Percentiles rank a stretch among this genome's conserved stretches.
Conservation (phyloP, 2,888 invertebrate genomes). For the Acrocyrtus sp. region DNA sequence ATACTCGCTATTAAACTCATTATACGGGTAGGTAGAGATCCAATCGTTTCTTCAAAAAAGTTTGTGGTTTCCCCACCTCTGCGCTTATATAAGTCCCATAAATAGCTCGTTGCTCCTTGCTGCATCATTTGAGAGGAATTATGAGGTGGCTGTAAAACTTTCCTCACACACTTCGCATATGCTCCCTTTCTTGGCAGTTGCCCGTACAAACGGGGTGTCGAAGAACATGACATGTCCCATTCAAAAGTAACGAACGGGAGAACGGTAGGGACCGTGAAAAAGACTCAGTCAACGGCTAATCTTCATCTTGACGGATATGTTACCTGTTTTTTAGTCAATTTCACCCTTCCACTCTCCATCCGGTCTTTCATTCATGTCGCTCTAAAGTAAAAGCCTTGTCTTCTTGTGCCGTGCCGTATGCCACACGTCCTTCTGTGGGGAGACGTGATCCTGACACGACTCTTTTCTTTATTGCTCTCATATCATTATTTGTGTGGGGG, state of each 20-base stretch:
- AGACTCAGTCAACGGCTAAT: neutral
- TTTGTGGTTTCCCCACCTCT: conserved; percentile 13
- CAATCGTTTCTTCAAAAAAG: conserved; percentile 25
- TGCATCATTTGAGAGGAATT: conserved; percentile 15
- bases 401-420: too few relatives aligned
- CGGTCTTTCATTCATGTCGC: too few relatives aligned
- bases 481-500: too few relatives aligned
- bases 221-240: conserved; percentile 40
- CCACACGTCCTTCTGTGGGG: conserved; percentile 38
- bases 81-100: too few relatives aligned
- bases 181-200: conserved; percentile 1
- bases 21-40: too few relatives aligned
- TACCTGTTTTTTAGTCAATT: too few relatives aligned
- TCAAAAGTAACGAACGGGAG: conserved; percentile 12
- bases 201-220: conserved; percentile 12
- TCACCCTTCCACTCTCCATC: conserved; percentile 31
- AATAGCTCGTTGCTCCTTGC: conserved; percentile 6
- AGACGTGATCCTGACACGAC: conserved; percentile 19
- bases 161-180: conserved; percentile 28
- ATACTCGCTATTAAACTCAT: conserved; percentile 32
- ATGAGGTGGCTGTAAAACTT: conserved; percentile 35
- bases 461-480: too few relatives aligned
- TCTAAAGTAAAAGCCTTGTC: conserved; percentile 40
- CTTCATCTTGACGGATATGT: conserved; percentile 21
- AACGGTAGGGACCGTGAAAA: conserved; percentile 23